A percentile compares a stretch with the other conserved stretches of the same genome.
phyloP scores from a whole-genome alignment of 2,113 vertebrate genomes.

The Atractosteus spatula region DNA sequence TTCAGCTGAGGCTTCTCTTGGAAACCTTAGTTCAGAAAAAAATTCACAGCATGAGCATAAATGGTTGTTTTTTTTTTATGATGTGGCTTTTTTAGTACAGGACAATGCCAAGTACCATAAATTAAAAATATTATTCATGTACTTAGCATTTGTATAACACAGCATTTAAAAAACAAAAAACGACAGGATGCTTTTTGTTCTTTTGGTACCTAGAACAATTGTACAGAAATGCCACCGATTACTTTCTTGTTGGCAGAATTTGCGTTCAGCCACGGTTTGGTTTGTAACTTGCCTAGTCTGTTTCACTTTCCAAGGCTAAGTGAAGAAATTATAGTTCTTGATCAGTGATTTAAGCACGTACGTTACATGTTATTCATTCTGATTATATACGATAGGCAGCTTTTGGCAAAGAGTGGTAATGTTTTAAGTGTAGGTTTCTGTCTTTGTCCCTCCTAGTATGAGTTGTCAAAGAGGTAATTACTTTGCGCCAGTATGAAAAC shows the following conservation, averaged over 20 bases:
- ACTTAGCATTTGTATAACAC: conserved; percentile 22
- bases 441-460: no score
- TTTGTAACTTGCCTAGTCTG: conserved; percentile 21
- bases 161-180: conserved; percentile 27
- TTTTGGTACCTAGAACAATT: conserved; percentile 4
- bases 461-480: no score
- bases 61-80: conserved; percentile 24
- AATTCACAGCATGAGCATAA: conserved; percentile 20
- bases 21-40: conserved; percentile 18
- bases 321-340: conserved; percentile 39
- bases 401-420: no score
- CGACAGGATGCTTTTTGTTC: conserved; percentile 6
- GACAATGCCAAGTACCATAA: conserved; percentile 26
- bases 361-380: no score
- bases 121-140: conserved; percentile 27
- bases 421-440: no score
- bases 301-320: conserved; percentile 40
- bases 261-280: conserved; percentile 26
- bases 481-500: no score
- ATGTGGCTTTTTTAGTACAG: conserved; percentile 21
- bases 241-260: conserved; percentile 26
- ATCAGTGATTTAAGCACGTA: conserved; percentile 43
- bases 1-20: conserved; percentile 20
- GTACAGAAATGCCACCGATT: background rate
- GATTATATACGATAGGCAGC: no score